Percentiles rank a stretch among this genome's conserved stretches.
Evolutionary conservation across 2,888 invertebrate species (phyloP).

Genomic region (Cyrtodaria siliqua): DNA sequence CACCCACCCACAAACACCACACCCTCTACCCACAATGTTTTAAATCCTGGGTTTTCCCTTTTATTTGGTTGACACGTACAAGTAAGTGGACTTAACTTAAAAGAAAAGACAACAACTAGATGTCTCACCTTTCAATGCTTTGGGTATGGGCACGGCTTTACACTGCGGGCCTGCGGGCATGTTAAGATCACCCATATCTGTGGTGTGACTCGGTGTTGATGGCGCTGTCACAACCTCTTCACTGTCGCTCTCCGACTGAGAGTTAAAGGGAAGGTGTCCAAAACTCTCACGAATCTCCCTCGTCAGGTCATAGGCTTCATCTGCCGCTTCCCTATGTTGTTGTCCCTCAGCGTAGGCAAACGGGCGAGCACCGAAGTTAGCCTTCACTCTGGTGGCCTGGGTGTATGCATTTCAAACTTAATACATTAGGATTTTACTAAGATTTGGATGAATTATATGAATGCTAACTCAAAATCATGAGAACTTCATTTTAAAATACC

Average conservation of each 20-base stretch:
- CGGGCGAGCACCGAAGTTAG: conserved; percentile 85
- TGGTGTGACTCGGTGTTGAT: conserved; percentile 62
- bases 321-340: conserved; percentile 83
- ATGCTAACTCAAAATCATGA: too few species aligned
- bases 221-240: conserved; percentile 76
- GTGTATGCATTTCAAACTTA: too few species aligned
- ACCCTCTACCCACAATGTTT: too few species aligned
- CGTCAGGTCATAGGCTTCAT: conserved; percentile 83
- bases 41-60: too few species aligned
- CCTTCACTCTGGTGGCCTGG: conserved; percentile 83
- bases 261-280: conserved; percentile 83
- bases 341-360: conserved; percentile 85
- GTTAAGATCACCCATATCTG: conserved; percentile 58
- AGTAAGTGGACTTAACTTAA: too few species aligned
- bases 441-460: too few species aligned
- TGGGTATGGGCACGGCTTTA: conserved; percentile 77
- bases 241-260: conserved; percentile 83
- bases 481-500: too few species aligned
- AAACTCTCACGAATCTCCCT: conserved; percentile 84
- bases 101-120: too few species aligned
- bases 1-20: too few species aligned
- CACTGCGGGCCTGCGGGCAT: conserved; percentile 75
- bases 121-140: conserved; percentile 81
- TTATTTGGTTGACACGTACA: too few species aligned
- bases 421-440: too few species aligned